phyloP scores from a whole-genome alignment of 2,797 vertebrate genomes.

The Urocyon cinereoargenteus region DNA sequence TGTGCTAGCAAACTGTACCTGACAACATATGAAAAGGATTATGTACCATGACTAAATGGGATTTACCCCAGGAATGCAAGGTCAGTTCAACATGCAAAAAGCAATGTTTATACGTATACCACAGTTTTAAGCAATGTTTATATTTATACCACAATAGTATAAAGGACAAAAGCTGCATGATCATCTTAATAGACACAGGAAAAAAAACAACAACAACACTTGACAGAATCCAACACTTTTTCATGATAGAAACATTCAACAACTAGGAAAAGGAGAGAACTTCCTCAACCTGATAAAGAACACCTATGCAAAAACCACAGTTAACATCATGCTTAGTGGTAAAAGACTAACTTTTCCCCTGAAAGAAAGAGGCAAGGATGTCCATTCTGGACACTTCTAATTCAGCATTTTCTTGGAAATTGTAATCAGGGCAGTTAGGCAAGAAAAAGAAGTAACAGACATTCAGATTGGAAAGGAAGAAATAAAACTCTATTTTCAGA shows the following conservation, averaged over 20 bases:
- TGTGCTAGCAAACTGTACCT: too few relatives aligned
- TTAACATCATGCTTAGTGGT: rapidly evolving
- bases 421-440: neutral
- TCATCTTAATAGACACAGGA: neutral
- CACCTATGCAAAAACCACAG: neutral
- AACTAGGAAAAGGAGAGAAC: neutral
- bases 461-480: neutral
- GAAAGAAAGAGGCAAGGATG: rapidly evolving
- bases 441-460: neutral
- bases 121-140: too few relatives aligned
- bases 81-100: neutral
- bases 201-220: neutral
- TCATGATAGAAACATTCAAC: neutral
- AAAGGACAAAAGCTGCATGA: neutral
- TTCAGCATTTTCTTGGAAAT: neutral
- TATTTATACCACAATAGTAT: too few relatives aligned
- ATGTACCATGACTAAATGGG: neutral
- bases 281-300: neutral
- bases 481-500: neutral
- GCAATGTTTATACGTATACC: too few relatives aligned
- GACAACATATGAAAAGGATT: neutral
- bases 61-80: neutral
- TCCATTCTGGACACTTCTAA: rapidly evolving
- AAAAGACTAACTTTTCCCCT: neutral
- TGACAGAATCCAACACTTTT: neutral